Conservation (phyloP, 2,888 invertebrate species). For the Pandemis corylana region DNA sequence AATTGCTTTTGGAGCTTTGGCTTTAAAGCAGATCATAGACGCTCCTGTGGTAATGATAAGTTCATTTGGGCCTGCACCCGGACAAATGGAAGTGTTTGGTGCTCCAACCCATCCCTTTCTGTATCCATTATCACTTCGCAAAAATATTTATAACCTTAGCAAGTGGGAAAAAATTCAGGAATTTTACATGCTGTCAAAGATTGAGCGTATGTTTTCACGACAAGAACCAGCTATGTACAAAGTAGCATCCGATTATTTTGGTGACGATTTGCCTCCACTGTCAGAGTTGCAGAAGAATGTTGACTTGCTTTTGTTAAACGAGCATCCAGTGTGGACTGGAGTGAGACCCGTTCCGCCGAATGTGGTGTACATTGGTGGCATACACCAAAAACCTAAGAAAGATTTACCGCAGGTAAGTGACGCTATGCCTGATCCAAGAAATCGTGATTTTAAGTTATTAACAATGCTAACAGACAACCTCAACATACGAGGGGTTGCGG, state of each 20-base stretch:
- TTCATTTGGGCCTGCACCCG: constrained; percentile 50
- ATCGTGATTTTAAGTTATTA: no score
- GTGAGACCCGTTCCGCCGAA: constrained; percentile 61
- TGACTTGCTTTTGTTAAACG: constrained; percentile 68
- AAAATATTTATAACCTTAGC: constrained; percentile 50
- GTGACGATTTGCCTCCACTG: constrained; percentile 47
- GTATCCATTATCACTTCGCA: constrained; percentile 44
- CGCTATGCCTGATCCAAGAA: no score
- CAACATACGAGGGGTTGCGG: no score
- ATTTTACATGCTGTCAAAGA: constrained; percentile 20
- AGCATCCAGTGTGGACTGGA: constrained; percentile 52
- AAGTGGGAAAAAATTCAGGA: constrained; percentile 51
- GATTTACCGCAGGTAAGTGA: constrained; percentile 64
- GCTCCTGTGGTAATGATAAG: constrained; percentile 56
- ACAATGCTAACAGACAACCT: no score
- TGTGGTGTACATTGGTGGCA: constrained; percentile 67
- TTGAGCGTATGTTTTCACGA: not conserved
- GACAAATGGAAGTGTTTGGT: constrained; percentile 44
- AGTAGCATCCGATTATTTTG: constrained; percentile 48
- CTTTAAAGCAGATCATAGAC: constrained; percentile 51
- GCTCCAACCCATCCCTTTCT: constrained; percentile 49
- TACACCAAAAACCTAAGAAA: constrained; percentile 61
- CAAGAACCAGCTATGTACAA: constrained; percentile 24
- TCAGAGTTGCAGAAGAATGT: constrained; percentile 53
- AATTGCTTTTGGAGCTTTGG: constrained; percentile 45